Base-by-base conservation (phyloP, 2,888 invertebrate genomes). In the Apotomis betuletana region DNA sequence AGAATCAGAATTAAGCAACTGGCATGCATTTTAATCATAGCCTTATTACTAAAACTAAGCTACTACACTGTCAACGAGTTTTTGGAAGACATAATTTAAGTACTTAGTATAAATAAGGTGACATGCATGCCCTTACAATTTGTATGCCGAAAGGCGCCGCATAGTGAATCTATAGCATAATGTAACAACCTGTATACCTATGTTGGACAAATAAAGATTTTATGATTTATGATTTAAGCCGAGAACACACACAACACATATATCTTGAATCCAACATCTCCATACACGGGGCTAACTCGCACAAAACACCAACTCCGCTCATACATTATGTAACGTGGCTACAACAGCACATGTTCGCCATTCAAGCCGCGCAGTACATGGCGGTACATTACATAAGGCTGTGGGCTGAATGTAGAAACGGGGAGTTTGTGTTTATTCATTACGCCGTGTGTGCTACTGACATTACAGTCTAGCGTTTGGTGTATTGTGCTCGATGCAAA, bases 341-440 rank as follows among this genome's bases (percentile, higher is more conserved):
- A 65, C 41, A 41, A 76, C 46, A 69, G 76, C 70, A 74, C 80
- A 77, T 80, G 80, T 73, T 69, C 59, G 57, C 79, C 79, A 82
- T 80, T 75, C 75, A 80, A 78, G 76, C 74, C 62, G n/a, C 49
- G 10, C 27, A 10, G 59, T 51, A 62, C 62, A 65, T 36, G 46
- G 27, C 55, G 57, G 63, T 41, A 52, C n/a, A 58, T 70, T 70
- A 64, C 27, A 64, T 70, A 70, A 64, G 63, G 57, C 57, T 8
- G 65, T 38, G 15, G 27, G n/a, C 49, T 67, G 65, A 67, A 67
- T 67, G 13, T 57, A n/a, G 61, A 69, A 54, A 36, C 15, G 41
- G 8, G 44, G 41, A 13, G 44, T n/a, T 64, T 13, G 55, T 67
- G 58, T 67, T 67, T 59, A 59, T 67, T 12, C 58, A 58, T 58